Evolutionary conservation across 2,797 vertebrate species (phyloP).

Genomic region (Oreonectes daqikongensis): DNA sequence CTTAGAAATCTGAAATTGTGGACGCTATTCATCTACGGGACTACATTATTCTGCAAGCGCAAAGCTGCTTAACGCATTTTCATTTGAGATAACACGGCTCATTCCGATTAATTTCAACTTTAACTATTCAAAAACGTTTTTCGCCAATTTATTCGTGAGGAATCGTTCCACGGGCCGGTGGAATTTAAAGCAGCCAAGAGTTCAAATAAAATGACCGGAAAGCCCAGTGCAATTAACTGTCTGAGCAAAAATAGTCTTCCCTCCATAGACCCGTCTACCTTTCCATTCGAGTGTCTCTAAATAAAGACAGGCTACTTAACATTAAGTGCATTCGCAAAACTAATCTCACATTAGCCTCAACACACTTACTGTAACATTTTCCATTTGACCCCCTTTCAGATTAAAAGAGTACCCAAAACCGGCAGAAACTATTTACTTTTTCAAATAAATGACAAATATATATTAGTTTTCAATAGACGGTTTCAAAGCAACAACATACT

Average conservation of each 20-base stretch:
- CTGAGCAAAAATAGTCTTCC: not conserved
- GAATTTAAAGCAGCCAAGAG: constrained; percentile 27
- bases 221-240: not conserved
- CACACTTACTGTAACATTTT: not conserved
- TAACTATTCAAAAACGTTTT: constrained; percentile 16
- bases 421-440: too few species aligned
- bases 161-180: not conserved
- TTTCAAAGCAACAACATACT: too few species aligned
- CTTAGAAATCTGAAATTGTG: constrained; percentile 13
- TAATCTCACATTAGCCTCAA: constrained; percentile 15
- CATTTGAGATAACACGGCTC: not conserved
- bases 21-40: not conserved
- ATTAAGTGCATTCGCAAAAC: constrained; percentile 8
- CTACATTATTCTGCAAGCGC: not conserved
- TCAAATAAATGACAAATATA: not conserved
- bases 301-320: constrained; percentile 5
- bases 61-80: constrained; percentile 23
- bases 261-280: constrained; percentile 2
- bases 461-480: too few species aligned
- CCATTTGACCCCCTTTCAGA: constrained; percentile 2
- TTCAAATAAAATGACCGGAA: not conserved
- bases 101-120: constrained; percentile 6
- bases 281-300: not conserved
- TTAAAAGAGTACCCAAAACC: constrained; percentile 1
- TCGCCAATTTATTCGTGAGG: not conserved